phyloP scores from a whole-genome alignment of 2,888 invertebrate genomes.

The Dysmachus trigonus region DNA sequence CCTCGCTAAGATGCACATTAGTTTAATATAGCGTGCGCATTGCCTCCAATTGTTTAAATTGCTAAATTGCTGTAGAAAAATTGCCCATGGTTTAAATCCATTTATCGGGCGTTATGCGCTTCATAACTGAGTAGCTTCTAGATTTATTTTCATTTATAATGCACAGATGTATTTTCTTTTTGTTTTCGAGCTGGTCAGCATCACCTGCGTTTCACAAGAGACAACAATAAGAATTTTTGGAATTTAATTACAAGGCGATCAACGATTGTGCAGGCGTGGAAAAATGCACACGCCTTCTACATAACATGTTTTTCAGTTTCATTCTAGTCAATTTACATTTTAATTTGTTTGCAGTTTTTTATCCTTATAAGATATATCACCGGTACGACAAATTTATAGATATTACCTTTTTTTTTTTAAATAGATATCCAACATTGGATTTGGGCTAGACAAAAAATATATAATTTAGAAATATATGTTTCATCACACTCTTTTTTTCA shows the following conservation, averaged over 20 bases:
- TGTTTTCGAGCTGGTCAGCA: not conserved
- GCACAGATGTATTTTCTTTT: not conserved
- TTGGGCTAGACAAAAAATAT: not conserved
- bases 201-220: not conserved
- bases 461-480: not conserved
- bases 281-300: not conserved
- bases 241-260: not conserved
- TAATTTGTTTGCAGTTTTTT: not conserved
- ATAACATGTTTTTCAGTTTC: not conserved
- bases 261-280: not conserved
- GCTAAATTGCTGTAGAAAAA: not conserved
- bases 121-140: not conserved
- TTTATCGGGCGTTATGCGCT: not conserved
- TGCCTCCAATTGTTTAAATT: not conserved
- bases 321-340: not conserved
- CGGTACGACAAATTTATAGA: not conserved
- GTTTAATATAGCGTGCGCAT: not conserved
- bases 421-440: not conserved
- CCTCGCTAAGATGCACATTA: not conserved
- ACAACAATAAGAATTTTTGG: not conserved
- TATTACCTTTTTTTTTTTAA: not conserved
- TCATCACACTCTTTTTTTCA: not conserved
- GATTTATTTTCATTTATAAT: not conserved
- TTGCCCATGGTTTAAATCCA: not conserved
- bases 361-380: not conserved